Evolutionary conservation across 2,888 invertebrate species (phyloP), one percentile per base, ranked within the genome.

Genomic region (Drosophila mulleri): DNA sequence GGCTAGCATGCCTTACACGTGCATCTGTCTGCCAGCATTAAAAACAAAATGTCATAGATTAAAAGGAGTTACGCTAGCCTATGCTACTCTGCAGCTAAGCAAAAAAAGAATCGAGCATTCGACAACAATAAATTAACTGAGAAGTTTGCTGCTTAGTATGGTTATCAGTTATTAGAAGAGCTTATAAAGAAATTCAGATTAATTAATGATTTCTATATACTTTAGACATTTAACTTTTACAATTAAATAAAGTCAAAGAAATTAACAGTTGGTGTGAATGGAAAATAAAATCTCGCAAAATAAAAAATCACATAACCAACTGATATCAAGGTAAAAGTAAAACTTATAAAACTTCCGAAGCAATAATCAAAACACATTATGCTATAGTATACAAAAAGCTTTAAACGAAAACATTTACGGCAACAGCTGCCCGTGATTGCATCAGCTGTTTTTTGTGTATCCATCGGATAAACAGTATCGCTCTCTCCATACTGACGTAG

Each of bases 341-440:
- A 64, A 48, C 32, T 18, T 39, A 12, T 41, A 57, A 35, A 18
- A 48, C 42, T 47, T 18, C n/a, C 39, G 14, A 59, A 54, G 39
- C 26, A 48, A 48, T 42, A 58, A 72, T 58, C 53, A 78, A 75
- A 65, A 66, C 41, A 61, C 14, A 58, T 12, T 4, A 42, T 45
- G 60, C 63, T 67, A 18, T 32, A 50, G n/a, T 18, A 72, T 53
- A 60, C 59, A 72, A 71, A 80, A 48, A 18, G 48, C 44, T 59
- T 54, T 75, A 83, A 82, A 65, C 54, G 67, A 65, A 65, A 65
- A 61, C 53, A 70, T 71, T 76, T 73, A 70, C 64, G 44, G 75
- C 70, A 83, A 84, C 80, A 82, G 84, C 75, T 77, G 87, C 82
- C 70, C 63, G 67, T 45, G 80, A 84, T 84, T 84, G 83, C 83